phyloP scores from a whole-genome alignment of 2,113 vertebrate genomes.

The Vidua chalybeata region DNA sequence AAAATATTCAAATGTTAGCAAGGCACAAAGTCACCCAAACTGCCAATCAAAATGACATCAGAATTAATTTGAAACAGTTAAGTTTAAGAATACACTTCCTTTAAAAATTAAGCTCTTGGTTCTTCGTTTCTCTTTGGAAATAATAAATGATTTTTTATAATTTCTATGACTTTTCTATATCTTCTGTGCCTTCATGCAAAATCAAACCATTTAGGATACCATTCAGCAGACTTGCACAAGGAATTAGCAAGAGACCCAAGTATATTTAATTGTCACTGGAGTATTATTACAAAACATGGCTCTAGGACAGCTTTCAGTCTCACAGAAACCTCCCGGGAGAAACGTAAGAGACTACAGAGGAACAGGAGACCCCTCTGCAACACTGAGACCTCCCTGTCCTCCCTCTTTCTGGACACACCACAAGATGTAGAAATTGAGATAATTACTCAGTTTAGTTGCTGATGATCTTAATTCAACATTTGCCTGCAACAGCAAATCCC shows the following conservation, averaged over 20 bases:
- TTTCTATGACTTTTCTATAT: neutral
- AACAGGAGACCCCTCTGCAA: neutral
- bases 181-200: neutral
- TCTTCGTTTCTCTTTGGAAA: neutral
- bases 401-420: neutral
- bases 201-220: neutral
- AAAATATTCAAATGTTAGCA: neutral
- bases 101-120: neutral
- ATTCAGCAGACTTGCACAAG: neutral
- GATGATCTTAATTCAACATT: neutral
- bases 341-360: neutral
- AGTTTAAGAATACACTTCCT: neutral
- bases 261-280: neutral
- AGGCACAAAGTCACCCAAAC: neutral
- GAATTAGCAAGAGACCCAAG: neutral
- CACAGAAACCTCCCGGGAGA: neutral
- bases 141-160: neutral
- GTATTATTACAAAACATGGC: neutral
- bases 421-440: accelerated
- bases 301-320: neutral
- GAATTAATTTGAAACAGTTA: neutral
- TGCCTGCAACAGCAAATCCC: neutral
- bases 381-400: neutral
- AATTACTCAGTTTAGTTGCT: neutral
- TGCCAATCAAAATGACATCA: neutral